Evolutionary conservation across 2,113 vertebrate genomes (phyloP), one percentile per base, ranked within the genome.

Genomic region (Pteropus alecto): DNA sequence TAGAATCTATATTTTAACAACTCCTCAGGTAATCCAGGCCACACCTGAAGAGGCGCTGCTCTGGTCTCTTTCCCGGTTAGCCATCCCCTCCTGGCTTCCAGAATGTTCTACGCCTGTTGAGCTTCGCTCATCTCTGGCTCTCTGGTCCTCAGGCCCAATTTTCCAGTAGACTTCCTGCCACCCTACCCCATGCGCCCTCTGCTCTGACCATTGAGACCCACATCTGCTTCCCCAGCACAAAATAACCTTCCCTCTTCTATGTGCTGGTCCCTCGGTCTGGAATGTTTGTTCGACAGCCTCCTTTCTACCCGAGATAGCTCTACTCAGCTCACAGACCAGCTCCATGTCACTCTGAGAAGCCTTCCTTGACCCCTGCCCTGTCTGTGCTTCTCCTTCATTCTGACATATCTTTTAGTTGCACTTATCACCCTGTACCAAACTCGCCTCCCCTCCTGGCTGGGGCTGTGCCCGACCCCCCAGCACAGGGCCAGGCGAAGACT

Each of bases 161-260:
- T 93, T 63, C n/a, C 30, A 63, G 38, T 4, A 2, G 13, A 38
- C 41, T 74, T 88, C 70, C 86, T 65, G 24, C 26, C 48, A 22
- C 26, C 28, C 18, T 2, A 1, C 18, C 8, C 18, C 21, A 0
- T 0, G 1, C 19, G 13, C 13, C 28, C 38, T 79, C 54, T 30
- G n/a, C 26, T n/a, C 38, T 30, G n/a, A 93, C 33, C 10, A 2
- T 1, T 4, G 24, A 61, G 33, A 51, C 9, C 46, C 54, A n/a
- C 22, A 33, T 38, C 51, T 35, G 16, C 38, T 43, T 38, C 43
- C 88, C 51, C 5, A 24, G 30, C 11, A 41, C 21, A 1, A 0
- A 6, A 6, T 8, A 28, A 41, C 46, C 11, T 21, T 30, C 21
- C 33, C 60, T 78, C 4, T 28, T 81, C n/a, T 7, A 1, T 1